These are phyloP conservation scores for Cherax quadricarinatus DNA, from an alignment of 1,140 invertebrate species.

Conservation along the genomic window DNA sequence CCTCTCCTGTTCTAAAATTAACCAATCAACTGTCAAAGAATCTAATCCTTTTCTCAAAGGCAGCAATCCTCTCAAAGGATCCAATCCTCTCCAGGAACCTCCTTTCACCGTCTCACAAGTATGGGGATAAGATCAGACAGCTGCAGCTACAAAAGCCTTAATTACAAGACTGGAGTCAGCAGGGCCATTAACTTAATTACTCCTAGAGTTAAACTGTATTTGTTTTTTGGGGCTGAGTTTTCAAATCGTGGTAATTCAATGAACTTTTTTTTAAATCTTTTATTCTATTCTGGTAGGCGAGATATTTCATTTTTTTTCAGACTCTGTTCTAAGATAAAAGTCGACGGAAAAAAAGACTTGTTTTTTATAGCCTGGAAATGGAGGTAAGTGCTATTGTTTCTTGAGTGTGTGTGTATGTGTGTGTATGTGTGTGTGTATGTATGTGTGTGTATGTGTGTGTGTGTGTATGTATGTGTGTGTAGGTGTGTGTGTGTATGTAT, in stretches of 20 bases:
- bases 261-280: not conserved
- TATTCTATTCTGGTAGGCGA: not conserved
- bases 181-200: constrained; percentile 1
- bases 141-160: not conserved
- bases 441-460: too few relatives aligned
- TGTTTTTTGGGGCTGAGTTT: not conserved
- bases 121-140: not conserved
- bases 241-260: not conserved
- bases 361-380: too few relatives aligned
- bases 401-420: too few relatives aligned
- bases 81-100: not conserved
- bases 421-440: too few relatives aligned
- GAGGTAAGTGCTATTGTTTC: too few relatives aligned
- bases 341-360: too few relatives aligned
- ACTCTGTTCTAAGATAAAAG: too few relatives aligned
- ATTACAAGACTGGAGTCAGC: not conserved
- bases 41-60: too few relatives aligned
- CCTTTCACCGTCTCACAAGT: not conserved
- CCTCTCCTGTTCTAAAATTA: too few relatives aligned
- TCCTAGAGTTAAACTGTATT: not conserved
- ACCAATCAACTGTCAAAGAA: too few relatives aligned
- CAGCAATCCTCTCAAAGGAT: not conserved
- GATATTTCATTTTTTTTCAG: not conserved
- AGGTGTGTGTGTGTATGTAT: too few relatives aligned
- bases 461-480: too few relatives aligned